Conservation (phyloP, 2,888 invertebrate species). For the Dastarcus helophoroides region DNA sequence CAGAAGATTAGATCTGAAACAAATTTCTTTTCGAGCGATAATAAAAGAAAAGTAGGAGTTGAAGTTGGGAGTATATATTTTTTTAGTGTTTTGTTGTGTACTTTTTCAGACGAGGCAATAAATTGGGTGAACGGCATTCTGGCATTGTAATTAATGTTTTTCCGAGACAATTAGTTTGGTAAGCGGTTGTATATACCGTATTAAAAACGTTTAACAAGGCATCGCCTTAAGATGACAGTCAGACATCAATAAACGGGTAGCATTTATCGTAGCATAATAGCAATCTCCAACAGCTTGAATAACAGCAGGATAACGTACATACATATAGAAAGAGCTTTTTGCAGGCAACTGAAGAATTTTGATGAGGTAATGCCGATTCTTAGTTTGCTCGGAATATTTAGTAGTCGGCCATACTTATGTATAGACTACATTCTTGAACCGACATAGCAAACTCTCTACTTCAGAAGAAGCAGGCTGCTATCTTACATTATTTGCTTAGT, state of each 20-base stretch:
- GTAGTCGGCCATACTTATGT: conserved; percentile 1
- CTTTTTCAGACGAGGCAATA: no score
- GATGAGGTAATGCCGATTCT: conserved; percentile 16
- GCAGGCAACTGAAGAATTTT: conserved; percentile 18
- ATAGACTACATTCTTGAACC: conserved; percentile 7
- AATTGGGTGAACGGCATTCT: no score
- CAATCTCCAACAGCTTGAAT: conserved; percentile 14
- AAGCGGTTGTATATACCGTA: no score
- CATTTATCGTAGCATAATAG: conserved; percentile 14
- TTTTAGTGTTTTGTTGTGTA: no score
- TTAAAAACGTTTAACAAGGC: no score
- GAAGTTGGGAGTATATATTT: no score
- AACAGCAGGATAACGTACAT: conserved; percentile 18
- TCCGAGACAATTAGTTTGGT: no score
- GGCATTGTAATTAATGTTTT: no score
- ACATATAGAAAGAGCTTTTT: conserved; percentile 15
- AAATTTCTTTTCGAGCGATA: no score
- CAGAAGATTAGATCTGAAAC: no score
- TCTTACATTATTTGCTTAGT: conserved; percentile 12
- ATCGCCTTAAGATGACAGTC: conserved; percentile 10
- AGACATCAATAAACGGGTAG: conserved; percentile 14
- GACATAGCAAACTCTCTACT: conserved; percentile 4
- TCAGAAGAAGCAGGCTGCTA: conserved; percentile 7
- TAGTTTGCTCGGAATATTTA: conserved; percentile 2
- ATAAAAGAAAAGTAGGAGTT: no score